Evolutionary conservation across 2,113 vertebrate species (phyloP).

Genomic region (Tautogolabrus adspersus): DNA sequence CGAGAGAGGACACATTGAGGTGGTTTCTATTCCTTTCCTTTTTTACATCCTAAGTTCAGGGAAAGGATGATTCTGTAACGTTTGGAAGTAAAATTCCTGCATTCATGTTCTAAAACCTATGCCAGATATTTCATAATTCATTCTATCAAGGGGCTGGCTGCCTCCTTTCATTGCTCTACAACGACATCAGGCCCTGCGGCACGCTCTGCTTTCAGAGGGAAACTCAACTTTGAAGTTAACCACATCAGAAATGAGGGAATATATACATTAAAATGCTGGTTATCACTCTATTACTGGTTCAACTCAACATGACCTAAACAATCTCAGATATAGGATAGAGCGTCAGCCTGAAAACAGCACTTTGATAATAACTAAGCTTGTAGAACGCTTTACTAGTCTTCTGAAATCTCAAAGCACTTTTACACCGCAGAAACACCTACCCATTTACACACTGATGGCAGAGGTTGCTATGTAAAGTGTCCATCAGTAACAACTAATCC

Average conservation of each 20-base stretch:
- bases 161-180: conserved; percentile 23
- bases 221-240: conserved; percentile 7
- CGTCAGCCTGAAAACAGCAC: too few species aligned
- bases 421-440: too few species aligned
- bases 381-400: too few species aligned
- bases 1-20: not conserved
- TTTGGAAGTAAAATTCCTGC: not conserved
- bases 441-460: too few species aligned
- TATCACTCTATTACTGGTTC: too few species aligned
- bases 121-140: conserved; percentile 50
- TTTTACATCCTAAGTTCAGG: not conserved
- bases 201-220: not conserved
- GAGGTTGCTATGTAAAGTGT: too few species aligned
- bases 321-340: too few species aligned
- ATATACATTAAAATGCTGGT: too few species aligned
- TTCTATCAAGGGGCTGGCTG: not conserved
- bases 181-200: not conserved
- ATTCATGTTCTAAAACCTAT: not conserved
- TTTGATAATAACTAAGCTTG: too few species aligned
- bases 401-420: too few species aligned
- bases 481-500: too few species aligned
- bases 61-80: not conserved
- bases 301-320: too few species aligned
- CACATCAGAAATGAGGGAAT: not conserved
- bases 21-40: not conserved